Evolutionary conservation across 2,888 invertebrate species (phyloP).

Genomic region (Blastobasis lacticolella): DNA sequence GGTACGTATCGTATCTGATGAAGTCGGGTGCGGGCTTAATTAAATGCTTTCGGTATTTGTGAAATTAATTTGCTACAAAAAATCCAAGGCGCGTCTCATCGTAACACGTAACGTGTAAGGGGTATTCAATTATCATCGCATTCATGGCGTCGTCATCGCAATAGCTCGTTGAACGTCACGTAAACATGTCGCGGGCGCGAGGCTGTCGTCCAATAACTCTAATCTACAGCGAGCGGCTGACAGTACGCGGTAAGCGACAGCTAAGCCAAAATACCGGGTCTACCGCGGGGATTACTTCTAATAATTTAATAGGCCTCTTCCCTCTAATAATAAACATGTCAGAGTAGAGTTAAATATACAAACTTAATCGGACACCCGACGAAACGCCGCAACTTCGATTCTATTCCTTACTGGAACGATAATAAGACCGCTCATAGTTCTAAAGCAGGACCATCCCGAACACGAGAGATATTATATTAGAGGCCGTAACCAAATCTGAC

Average conservation of each 20-base stretch:
- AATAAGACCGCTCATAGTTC: constrained; percentile 10
- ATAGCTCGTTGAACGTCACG: constrained; percentile 32
- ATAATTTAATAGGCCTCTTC: constrained; percentile 69
- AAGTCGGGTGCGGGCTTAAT: too few relatives aligned
- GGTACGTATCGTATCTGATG: too few relatives aligned
- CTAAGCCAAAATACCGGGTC: constrained; percentile 57
- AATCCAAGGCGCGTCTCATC: too few relatives aligned
- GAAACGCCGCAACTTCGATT: constrained; percentile 13
- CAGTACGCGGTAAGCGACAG: constrained; percentile 40
- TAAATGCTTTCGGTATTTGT: not conserved
- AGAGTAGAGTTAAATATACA: constrained; percentile 56
- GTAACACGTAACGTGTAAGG: too few relatives aligned
- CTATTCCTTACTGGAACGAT: constrained; percentile 19
- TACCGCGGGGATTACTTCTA: constrained; percentile 58
- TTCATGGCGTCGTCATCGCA: not conserved
- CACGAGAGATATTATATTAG: constrained; percentile 49
- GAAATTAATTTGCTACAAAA: too few relatives aligned
- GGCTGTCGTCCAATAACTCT: constrained; percentile 45
- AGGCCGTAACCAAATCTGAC: constrained; percentile 63
- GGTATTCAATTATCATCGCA: too few relatives aligned
- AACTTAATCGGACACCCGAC: constrained; percentile 23
- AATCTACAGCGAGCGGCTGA: constrained; percentile 19
- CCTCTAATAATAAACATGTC: constrained; percentile 70
- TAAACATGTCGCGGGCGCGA: constrained; percentile 48
- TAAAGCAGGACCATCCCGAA: constrained; percentile 14